A percentile compares a stretch with the other conserved stretches of the same genome.
Conservation (phyloP, 2,888 invertebrate species). For the Adineta ricciae region DNA sequence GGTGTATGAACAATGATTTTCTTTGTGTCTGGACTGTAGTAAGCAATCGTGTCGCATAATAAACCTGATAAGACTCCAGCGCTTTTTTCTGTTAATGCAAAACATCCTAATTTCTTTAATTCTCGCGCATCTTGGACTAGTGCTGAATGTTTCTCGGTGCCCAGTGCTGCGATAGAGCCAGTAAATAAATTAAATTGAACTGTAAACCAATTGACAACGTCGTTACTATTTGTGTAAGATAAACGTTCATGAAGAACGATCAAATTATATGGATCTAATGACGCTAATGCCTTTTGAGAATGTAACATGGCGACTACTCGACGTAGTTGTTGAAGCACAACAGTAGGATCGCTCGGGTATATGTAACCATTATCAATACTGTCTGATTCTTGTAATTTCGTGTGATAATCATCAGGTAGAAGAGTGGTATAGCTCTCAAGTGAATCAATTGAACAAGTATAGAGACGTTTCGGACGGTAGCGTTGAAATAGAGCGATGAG, state of each 20-base stretch:
- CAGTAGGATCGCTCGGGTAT: neutral
- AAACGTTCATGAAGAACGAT: slow-evolving; percentile 8
- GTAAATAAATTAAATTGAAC: slow-evolving; percentile 21
- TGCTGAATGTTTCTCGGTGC: neutral
- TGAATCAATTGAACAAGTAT: neutral
- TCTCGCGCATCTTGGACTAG: neutral
- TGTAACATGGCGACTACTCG: neutral
- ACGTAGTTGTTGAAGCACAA: neutral
- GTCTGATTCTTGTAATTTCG: neutral
- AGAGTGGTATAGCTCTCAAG: neutral
- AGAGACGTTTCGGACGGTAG: neutral
- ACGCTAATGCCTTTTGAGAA: neutral
- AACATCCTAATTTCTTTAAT: neutral
- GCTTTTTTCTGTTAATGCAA: neutral
- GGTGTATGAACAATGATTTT: neutral
- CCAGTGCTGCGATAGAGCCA: neutral
- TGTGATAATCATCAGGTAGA: neutral
- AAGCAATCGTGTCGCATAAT: neutral
- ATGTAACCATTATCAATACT: neutral
- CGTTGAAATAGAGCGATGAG: neutral
- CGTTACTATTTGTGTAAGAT: neutral
- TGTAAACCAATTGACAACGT: slow-evolving; percentile 4
- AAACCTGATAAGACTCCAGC: neutral
- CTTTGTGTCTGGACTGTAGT: slow-evolving; percentile 6
- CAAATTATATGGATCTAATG: neutral